Evolutionary conservation across 2,888 invertebrate genomes (phyloP).

Genomic region (Dicyrtoma fusca): DNA sequence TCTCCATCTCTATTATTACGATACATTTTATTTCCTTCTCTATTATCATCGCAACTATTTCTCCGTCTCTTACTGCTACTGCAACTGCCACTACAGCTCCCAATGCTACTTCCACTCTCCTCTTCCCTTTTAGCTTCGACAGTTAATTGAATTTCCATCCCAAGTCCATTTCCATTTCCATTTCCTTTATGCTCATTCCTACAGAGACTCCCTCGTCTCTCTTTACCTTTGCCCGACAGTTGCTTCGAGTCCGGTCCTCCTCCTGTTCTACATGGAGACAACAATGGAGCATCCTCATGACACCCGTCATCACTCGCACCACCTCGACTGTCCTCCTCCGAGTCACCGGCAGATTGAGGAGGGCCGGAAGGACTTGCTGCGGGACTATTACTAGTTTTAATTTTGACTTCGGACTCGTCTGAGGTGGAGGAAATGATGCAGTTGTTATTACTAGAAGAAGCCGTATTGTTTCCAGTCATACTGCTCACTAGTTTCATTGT

Average conservation of each 20-base stretch:
- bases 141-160: constrained; percentile 9
- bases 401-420: not conserved
- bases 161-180: not conserved
- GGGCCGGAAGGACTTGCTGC: not conserved
- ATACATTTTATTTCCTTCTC: not conserved
- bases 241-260: not conserved
- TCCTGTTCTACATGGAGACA: not conserved
- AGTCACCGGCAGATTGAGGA: not conserved
- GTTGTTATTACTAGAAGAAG: constrained; percentile 1
- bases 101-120: too few species aligned
- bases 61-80: not conserved
- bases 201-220: not conserved
- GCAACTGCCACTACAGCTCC: not conserved
- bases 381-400: not conserved
- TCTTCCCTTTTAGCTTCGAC: too few species aligned
- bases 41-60: not conserved
- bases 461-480: not conserved
- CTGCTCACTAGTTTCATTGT: not conserved
- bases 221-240: not conserved
- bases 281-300: not conserved
- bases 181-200: not conserved
- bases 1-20: constrained; percentile 4
- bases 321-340: not conserved
- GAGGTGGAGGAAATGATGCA: not conserved
- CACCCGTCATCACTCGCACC: not conserved